Evolutionary conservation across 2,113 vertebrate species (phyloP), one percentile per base, ranked within the genome.

Genomic region (Hyla sarda): DNA sequence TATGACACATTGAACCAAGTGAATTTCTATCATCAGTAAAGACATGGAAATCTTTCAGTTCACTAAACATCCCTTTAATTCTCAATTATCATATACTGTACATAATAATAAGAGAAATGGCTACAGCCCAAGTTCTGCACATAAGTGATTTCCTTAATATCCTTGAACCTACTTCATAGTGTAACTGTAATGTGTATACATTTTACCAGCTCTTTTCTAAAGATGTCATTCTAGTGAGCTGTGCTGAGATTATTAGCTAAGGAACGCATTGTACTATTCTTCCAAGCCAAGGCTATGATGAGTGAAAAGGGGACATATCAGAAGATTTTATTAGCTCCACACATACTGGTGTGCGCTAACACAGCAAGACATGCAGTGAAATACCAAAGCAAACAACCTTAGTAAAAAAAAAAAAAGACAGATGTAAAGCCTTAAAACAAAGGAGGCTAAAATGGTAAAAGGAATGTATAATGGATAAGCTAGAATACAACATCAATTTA

Each of bases 201-300:
- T 67, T 71, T 79, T 56, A 28, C 45, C 28, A 58, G 11, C 71
- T 67, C 16, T 62, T n/a, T 62, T 54, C 47, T 77, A 47, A 85
- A 67, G 25, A 76, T 75, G 73, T 67, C 74, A 48, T 77, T 50
- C 56, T 78, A 28, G 60, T 76, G 58, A 84, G 83, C 72, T 65
- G 32, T n/a, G 30, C 30, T 17, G 65, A 47, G 48, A 73, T 86
- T 30, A 81, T 86, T 86, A 81, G 50, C 67, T 81, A 60, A 73
- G 48, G 84, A 79, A 86, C 65, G 78, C 65, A 48, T 71, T 86
- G 75, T 86, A 71, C 76, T 56, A 62, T 47, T 86, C 34, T 86
- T 86, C 76, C 47, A 80, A 79, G 30, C 76, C 80, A 62, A 86
- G 72, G 84, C 76, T 78, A 45, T 85, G 83, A 78, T 85, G 54